phyloP scores from a whole-genome alignment of 2,113 vertebrate genomes.

The Ophiodon elongatus region DNA sequence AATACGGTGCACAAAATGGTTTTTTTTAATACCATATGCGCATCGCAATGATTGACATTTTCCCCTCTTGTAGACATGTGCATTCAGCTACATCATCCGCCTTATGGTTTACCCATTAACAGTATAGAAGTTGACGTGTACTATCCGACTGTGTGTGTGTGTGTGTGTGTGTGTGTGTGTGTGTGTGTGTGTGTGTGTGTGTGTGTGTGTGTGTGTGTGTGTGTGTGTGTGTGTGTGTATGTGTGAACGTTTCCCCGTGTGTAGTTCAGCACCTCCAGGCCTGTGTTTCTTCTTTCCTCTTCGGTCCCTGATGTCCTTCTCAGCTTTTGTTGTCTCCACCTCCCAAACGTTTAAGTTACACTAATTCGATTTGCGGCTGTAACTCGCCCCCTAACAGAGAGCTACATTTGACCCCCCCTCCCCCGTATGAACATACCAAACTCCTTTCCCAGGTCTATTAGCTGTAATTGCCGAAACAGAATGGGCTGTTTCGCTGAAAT shows the following conservation, averaged over 20 bases:
- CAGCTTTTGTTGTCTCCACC: slow-evolving; percentile 42
- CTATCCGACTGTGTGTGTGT: not conserved
- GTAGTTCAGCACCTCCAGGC: not conserved
- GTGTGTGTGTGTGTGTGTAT: not conserved
- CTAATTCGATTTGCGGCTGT: slow-evolving; percentile 59
- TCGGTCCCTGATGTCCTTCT: slow-evolving; percentile 37
- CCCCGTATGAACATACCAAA: slow-evolving; percentile 55
- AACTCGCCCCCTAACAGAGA: slow-evolving; percentile 39
- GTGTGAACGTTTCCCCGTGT: not conserved
- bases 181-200: not conserved
- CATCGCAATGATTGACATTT: not conserved
- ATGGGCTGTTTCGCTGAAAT: slow-evolving; percentile 36
- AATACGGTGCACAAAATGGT: not conserved
- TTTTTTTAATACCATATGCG: not conserved
- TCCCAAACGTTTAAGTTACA: slow-evolving; percentile 46
- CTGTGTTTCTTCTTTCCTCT: slow-evolving; percentile 4
- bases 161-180: slow-evolving; percentile 2
- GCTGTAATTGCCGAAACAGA: slow-evolving; percentile 60
- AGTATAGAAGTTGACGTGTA: too few species aligned
- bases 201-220: not conserved
- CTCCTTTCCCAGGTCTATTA: slow-evolving; percentile 51
- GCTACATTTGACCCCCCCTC: slow-evolving; percentile 36
- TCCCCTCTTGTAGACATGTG: not conserved
- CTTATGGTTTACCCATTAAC: not conserved
- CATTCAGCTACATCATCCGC: not conserved